Evolutionary conservation across 2,888 invertebrate species (phyloP), one percentile per base, ranked within the genome.

Genomic region (Apocheima hispidaria): DNA sequence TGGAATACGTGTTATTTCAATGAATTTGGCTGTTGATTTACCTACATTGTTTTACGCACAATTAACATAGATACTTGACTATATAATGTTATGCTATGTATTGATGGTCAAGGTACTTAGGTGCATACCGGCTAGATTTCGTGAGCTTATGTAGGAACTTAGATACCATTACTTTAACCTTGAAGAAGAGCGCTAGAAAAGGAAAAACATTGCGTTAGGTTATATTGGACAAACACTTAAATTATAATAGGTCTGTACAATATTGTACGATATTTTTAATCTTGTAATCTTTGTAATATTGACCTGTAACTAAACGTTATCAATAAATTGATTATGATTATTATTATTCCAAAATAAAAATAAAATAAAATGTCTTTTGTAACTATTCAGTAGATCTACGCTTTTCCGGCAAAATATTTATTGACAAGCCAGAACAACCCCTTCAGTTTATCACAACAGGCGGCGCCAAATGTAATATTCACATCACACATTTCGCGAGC

Each of bases 381-480:
- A 28, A 20, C 46, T 33, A 46, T 41, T 10, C 23, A 23, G 28
- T 30, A 46, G n/a, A 18, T 18, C 30, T 46, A 63, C 65, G 52
- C 63, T 61, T 16, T 35, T 33, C 48, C 55, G 50, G 49, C 54
- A 65, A 61, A 68, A 68, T 65, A 68, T 70, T 68, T 62, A 67
- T 63, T 61, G 61, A 65, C 69, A 70, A 65, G 65, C 64, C 66
- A 61, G 57, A 51, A 65, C 68, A 81, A 79, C 71, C 82, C 78
- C 75, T 72, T 73, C 65, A 75, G 63, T 65, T 74, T 67, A 73
- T 68, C 70, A 67, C 71, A 72, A 71, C 71, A 69, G 71, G 70
- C 74, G 72, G 68, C 67, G 72, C 69, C 69, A 67, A 70, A 85
- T 86, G 77, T 79, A 82, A 84, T 88, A 91, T 92, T 91, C 90